Evolutionary conservation across 1,140 invertebrate species (phyloP), one percentile per base, ranked within the genome.

Genomic region (Platorchestia sp.): DNA sequence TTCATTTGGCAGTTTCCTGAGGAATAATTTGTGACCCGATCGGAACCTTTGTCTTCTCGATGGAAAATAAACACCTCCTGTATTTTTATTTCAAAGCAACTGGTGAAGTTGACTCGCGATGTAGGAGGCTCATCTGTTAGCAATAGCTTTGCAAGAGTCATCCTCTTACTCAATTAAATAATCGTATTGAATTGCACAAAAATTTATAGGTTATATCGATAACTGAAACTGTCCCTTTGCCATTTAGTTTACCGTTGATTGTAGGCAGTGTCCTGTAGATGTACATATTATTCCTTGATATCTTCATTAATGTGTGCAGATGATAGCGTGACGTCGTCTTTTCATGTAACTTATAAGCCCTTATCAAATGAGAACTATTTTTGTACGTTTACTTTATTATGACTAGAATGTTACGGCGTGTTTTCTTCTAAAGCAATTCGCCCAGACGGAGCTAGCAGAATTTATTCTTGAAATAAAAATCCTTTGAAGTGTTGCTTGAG

Each of bases 301-400:
- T 89, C 87, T 89, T 89, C 10, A 75, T 75, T 51, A 41, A 86
- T 89, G 87, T 89, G 87, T 89, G 87, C 87, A 89, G 42, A 89
- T 89, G 42, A 89, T 89, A 42, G 87, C 7, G 87, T 89, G 87
- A 36, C 59, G 59, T 89, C 87, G 87, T 89, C 87, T 14, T 89
- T 89, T 89, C 87, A 89, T 89, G 41, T 89, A 89, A 43, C 87
- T 89, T 89, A 42, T 89, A 75, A 19, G 59, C 59, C 59, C 59
- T 75, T 75, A 42, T 89, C 43, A 89, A 89, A 89, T 89, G 87
- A 89, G 27, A 89, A 44, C 87, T 89, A 89, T 89, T 89, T 89
- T 89, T 89, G 41, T 89, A 89, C 87, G 87, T 89, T 89, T 89
- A 89, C 87, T 89, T 89, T 89, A n/a, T n/a, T n/a, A 89, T 89